Percentiles rank a stretch among this genome's conserved stretches.
Conservation (phyloP, 1,140 invertebrate species). For the Eupeodes corollae region DNA sequence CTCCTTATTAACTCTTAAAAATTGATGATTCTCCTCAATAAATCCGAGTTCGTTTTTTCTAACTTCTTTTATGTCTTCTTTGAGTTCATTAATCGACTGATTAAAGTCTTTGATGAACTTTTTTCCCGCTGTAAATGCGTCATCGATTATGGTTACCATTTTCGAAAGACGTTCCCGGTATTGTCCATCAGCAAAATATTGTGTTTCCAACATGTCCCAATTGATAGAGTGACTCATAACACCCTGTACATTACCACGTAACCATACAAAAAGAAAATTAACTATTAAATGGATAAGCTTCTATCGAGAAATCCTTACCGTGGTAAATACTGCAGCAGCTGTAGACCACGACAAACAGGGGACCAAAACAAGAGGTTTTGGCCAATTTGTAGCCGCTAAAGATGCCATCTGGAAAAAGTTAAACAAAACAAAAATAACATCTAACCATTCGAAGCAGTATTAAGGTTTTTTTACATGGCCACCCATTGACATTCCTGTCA, state of each 20-base stretch:
- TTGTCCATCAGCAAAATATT: constrained; percentile 73
- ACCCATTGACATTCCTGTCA: constrained; percentile 99
- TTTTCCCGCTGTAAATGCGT: constrained; percentile 65
- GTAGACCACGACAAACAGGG: constrained; percentile 97
- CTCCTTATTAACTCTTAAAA: too few relatives aligned
- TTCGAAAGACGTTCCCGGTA: constrained; percentile 76
- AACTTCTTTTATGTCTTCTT: constrained; percentile 33
- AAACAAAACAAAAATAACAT: too few relatives aligned
- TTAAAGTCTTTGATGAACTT: constrained; percentile 69
- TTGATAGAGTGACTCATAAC: constrained; percentile 91
- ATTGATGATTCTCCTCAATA: too few relatives aligned
- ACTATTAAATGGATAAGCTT: too few relatives aligned
- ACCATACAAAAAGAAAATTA: too few relatives aligned
- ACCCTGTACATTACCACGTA: too few relatives aligned
- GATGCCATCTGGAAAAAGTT: constrained; percentile 79
- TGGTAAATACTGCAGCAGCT: constrained; percentile 89
- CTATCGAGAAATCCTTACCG: constrained; percentile 51
- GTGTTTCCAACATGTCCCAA: constrained; percentile 80
- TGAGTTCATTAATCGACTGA: constrained; percentile 40
- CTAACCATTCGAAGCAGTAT: too few relatives aligned
- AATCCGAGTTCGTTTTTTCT: constrained; percentile 2
- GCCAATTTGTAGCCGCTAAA: constrained; percentile 88
- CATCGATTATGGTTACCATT: constrained; percentile 60
- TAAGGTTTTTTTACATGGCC: constrained; percentile 69
- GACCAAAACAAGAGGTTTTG: constrained; percentile 80